Base-by-base conservation (phyloP, 92 coral and sea anemone genomes). In the Plumapathes pennacea region DNA sequence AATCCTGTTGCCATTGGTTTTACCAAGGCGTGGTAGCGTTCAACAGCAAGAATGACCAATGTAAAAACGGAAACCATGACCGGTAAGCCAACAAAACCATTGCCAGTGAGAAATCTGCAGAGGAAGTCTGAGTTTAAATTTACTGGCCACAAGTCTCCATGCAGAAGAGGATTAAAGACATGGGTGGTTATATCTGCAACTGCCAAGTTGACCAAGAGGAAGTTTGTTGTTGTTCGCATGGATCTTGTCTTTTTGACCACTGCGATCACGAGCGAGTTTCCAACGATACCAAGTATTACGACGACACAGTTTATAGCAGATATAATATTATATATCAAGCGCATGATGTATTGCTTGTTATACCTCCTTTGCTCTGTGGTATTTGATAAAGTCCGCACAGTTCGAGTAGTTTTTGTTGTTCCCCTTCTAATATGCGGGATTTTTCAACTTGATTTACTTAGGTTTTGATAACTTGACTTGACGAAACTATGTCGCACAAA, bases 1-100 rank as follows among this genome's bases (percentile, higher is more conserved):
- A 85, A 64, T 25, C 78, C 50, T 5, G 53, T 51, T n/a, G 37
- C 26, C 14, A 86, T 29, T 11, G 89, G 89, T 50, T 72, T 76
- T 10, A 86, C 33, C 29, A 86, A 49, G 13, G 85, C 95, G 39
- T 80, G 67, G 75, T 81, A 82, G 25, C 95, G 68, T 51, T 86
- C 89, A n/a, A 86, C 47, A 0, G 95, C 74, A 0, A 86, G 60
- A 13, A 76, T 28, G 3, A 89, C 72, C 7, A 86, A 52, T 15
- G 95, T 81, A 67, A 76, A 67, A 7, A 73, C 60, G n/a, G 95
- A 76, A 25, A 77, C 89, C 9, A 76, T 52, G 12, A 82, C 44
- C 25, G 84, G 75, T 32, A 82, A 75, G 11, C 74, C 89, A 5
- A 84, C 80, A 31, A 82, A 62, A 69, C 76, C 76, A 39, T 69